A percentile compares a stretch with the other conserved stretches of the same genome.
phyloP scores from a whole-genome alignment of 2,113 vertebrate species.

The Heterotis niloticus region DNA sequence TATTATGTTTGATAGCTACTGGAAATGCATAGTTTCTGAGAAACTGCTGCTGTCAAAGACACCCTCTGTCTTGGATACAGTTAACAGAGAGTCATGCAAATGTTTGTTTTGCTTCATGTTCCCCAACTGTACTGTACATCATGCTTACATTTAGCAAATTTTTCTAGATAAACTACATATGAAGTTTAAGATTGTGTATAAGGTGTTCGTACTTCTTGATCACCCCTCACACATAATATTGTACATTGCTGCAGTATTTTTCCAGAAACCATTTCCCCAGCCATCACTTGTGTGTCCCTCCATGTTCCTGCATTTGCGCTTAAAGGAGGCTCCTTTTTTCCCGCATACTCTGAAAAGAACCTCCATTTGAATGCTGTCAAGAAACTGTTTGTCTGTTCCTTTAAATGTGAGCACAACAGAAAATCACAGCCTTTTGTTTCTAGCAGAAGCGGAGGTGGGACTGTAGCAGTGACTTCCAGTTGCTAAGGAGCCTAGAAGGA shows the following conservation, averaged over 20 bases:
- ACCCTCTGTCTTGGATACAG: no score
- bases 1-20: no score
- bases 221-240: background rate
- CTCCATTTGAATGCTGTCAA: background rate
- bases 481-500: constrained; percentile 13
- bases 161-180: background rate
- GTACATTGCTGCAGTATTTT: background rate
- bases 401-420: background rate
- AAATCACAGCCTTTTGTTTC: background rate
- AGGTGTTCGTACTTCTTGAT: no score
- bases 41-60: no score
- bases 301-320: background rate
- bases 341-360: constrained; percentile 13
- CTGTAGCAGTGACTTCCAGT: background rate
- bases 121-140: background rate
- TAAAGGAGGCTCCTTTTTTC: background rate
- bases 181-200: background rate
- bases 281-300: background rate
- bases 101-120: no score
- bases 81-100: no score
- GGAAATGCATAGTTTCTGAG: no score
- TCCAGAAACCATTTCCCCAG: background rate
- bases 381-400: background rate
- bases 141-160: background rate
- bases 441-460: background rate